These are phyloP conservation scores for Leptoclinus maculatus DNA, from an alignment of 2,797 vertebrate genomes.

Conservation along the genomic window DNA sequence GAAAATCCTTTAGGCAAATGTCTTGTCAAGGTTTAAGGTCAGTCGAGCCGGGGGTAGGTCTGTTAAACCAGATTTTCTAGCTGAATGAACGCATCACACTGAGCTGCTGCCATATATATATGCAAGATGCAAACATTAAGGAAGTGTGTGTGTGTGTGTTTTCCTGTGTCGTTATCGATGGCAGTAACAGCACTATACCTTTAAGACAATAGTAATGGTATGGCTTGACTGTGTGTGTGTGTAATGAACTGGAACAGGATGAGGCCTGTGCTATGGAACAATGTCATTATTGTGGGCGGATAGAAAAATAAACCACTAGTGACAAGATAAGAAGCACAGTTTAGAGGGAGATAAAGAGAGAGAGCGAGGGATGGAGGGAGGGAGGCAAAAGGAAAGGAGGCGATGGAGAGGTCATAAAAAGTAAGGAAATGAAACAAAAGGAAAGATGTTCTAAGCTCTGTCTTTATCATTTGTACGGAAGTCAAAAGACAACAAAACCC, in stretches of 20 bases:
- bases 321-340: conserved; percentile 63
- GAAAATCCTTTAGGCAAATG: conserved; percentile 34
- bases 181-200: too few relatives aligned
- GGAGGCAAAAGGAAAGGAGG: conserved; percentile 22
- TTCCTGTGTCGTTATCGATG: conserved; percentile 2
- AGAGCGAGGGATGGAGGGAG: conserved; percentile 17
- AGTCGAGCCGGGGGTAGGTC: conserved; percentile 28
- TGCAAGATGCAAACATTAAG: conserved; percentile 12
- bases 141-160: conserved; percentile 25
- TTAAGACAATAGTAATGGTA: too few relatives aligned
- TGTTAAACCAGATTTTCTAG: conserved; percentile 51
- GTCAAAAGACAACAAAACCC: background rate
- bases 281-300: conserved; percentile 51
- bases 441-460: background rate
- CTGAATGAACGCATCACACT: conserved; percentile 26
- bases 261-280: conserved; percentile 51
- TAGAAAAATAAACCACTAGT: conserved; percentile 57
- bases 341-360: conserved; percentile 26
- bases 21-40: conserved; percentile 45
- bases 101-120: conserved; percentile 22
- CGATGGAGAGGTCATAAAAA: conserved; percentile 20
- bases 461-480: background rate
- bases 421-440: conserved; percentile 8
- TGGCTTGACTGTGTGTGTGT: background rate
- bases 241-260: conserved; percentile 30